phyloP scores from a whole-genome alignment of 2,797 vertebrate species.

The Girardinus metallicus region DNA sequence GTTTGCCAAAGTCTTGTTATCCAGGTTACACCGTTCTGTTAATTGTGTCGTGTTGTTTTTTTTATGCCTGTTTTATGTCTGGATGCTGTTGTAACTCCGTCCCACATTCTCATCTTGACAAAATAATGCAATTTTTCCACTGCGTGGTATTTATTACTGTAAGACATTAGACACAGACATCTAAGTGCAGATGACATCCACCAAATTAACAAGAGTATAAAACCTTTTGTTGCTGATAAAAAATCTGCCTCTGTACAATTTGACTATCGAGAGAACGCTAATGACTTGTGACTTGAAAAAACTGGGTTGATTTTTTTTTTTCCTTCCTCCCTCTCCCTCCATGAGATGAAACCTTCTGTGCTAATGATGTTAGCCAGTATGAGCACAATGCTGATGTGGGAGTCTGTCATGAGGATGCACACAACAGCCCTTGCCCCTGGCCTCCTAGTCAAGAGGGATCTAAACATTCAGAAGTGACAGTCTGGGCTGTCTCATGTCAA shows the following conservation, averaged over 20 bases:
- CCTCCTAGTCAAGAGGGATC: conserved; percentile 83
- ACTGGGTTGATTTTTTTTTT: conserved; percentile 72
- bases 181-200: conserved; percentile 80
- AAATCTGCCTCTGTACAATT: conserved; percentile 79
- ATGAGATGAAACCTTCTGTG: conserved; percentile 77
- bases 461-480: conserved; percentile 81
- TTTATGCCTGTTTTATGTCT: conserved; percentile 65
- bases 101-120: conserved; percentile 71
- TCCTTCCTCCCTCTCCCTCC: conserved; percentile 43
- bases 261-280: conserved; percentile 79
- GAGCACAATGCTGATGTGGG: conserved; percentile 80
- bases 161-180: conserved; percentile 79
- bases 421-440: conserved; percentile 80
- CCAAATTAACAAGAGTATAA: conserved; percentile 81
- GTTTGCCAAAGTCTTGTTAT: conserved; percentile 33
- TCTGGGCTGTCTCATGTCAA: conserved; percentile 83
- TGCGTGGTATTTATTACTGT: conserved; percentile 76
- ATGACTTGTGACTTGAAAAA: conserved; percentile 83
- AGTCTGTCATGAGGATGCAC: conserved; percentile 79
- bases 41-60: conserved; percentile 44
- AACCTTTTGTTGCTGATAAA: conserved; percentile 77
- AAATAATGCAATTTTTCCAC: conserved; percentile 78
- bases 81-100: conserved; percentile 57
- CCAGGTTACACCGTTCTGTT: conserved; percentile 31
- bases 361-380: conserved; percentile 82